Evolutionary conservation across 2,797 vertebrate genomes (phyloP), one percentile per base, ranked within the genome.

Genomic region (Fratercula arctica): DNA sequence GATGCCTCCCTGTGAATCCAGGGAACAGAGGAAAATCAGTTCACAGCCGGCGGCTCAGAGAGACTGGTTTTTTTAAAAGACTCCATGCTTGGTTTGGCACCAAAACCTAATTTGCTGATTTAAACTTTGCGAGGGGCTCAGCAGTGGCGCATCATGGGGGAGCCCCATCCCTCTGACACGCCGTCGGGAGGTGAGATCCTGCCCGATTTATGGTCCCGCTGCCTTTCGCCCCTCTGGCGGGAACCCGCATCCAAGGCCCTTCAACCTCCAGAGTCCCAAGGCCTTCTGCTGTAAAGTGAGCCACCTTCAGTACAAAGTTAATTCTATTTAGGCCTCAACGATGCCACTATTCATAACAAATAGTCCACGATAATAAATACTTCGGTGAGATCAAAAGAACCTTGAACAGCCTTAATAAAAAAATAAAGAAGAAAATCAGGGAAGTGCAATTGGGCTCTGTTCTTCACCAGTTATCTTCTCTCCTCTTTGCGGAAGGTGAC

Each of bases 331-430:
- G 78, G 70, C 87, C 74, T 43, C 53, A 54, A 3, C 3, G 59
- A 77, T 72, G 78, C 35, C 69, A 57, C 74, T 79, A 70, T 45
- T 73, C 35, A 29, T 31, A 48, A 95, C 87, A 94, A 97, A 95
- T 48, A 93, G 77, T 31, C 72, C 84, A 16, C 3, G 75, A 82
- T 79, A 93, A 97, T 86, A 97, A 97, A 96, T 85, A 91, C 50
- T 59, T 64, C 8, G 1, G 23, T 3, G 85, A 91, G 90, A 97
- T 96, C 93, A 97, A 96, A 97, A 96, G 81, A 81, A 51, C 83
- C 69, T 92, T 67, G 69, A 94, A 90, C 48, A 59, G 79, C 74
- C 87, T 96, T 93, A 82, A 94, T 80, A 46, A 73, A 68, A 77
- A 56, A n/a, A 69, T 57, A 53, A 29, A 50, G 35, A 68, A 9